These are phyloP conservation scores for Sebastes hubbsi DNA, from an alignment of 2,797 vertebrate genomes.

Conservation along the genomic window DNA sequence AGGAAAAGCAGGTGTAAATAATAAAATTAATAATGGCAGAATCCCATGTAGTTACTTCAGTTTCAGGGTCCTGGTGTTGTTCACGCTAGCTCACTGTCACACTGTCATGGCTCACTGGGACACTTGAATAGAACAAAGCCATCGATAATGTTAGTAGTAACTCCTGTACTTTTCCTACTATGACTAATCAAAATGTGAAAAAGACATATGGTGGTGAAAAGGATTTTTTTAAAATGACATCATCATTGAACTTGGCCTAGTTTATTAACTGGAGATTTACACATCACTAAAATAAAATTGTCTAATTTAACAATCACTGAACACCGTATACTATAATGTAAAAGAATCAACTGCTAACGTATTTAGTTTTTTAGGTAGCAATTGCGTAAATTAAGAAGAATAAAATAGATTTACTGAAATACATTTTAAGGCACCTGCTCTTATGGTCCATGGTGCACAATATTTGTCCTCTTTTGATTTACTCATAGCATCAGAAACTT, in stretches of 20 bases:
- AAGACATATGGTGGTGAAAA: neutral
- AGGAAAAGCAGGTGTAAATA: neutral
- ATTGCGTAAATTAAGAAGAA: conserved; percentile 10
- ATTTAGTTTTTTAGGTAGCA: neutral
- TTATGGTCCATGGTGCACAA: conserved; percentile 9
- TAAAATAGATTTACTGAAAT: conserved; percentile 10
- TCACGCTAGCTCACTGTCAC: too few relatives aligned
- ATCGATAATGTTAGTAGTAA: neutral
- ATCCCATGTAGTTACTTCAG: neutral
- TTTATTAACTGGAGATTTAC: neutral
- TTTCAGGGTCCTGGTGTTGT: neutral
- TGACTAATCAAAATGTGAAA: neutral
- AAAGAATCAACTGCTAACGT: neutral
- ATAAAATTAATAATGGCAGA: neutral
- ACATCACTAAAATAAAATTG: neutral
- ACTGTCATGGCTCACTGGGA: neutral
- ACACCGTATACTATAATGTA: neutral
- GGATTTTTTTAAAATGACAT: neutral
- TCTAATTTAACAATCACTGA: neutral
- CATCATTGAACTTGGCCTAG: neutral
- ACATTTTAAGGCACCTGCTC: conserved; percentile 43
- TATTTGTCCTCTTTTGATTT: conserved; percentile 54
- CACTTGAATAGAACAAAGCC: neutral
- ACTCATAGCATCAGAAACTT: conserved; percentile 39
- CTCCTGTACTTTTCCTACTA: neutral